Conservation (phyloP, 2,113 vertebrate species). For the Paralichthys olivaceus region DNA sequence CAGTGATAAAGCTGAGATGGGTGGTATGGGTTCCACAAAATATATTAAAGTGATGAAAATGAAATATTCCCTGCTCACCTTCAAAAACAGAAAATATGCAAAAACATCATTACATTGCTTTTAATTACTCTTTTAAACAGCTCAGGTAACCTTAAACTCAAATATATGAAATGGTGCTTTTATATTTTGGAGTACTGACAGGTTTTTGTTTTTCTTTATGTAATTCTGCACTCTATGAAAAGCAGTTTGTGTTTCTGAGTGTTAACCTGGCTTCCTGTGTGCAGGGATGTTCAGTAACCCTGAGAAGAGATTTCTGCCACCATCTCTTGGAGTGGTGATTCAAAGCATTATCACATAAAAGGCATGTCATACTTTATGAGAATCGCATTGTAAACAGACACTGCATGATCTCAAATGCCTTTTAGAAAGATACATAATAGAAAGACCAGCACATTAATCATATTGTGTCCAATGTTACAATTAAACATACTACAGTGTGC, state of each 20-base stretch:
- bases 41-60: constrained; percentile 6
- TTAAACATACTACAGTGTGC: no score
- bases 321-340: neutral
- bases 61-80: constrained; percentile 14
- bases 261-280: neutral
- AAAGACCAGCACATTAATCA: no score
- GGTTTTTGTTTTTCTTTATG: neutral
- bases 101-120: neutral
- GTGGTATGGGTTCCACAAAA: neutral
- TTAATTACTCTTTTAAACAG: neutral
- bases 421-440: no score
- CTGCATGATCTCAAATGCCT: no score
- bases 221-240: neutral
- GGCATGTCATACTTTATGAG: no score
- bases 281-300: neutral
- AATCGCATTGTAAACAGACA: no score
- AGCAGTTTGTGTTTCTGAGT: neutral
- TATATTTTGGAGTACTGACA: neutral
- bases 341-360: neutral
- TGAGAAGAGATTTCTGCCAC: neutral
- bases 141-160: neutral
- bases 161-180: neutral
- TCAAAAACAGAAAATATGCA: constrained; percentile 12
- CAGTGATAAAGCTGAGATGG: neutral
- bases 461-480: no score